Conservation (phyloP, 2,797 vertebrate genomes). For the Emys orbicularis region DNA sequence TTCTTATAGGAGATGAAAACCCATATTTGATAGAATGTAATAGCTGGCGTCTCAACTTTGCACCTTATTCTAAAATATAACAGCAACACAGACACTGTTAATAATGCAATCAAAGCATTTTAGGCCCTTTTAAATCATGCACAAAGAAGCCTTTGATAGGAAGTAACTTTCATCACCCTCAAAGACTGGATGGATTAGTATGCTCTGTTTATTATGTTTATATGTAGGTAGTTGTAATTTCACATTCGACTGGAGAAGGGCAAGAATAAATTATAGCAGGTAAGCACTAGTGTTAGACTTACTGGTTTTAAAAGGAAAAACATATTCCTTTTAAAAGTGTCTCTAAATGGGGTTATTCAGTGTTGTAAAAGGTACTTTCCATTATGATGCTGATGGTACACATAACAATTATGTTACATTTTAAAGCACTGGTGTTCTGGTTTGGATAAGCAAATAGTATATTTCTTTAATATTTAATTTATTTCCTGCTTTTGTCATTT, state of each 20-base stretch:
- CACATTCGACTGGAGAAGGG: conserved; percentile 52
- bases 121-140: conserved; percentile 67
- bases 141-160: conserved; percentile 74
- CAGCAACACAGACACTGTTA: conserved; percentile 64
- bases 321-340: conserved; percentile 44
- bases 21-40: background rate
- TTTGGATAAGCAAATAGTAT: background rate
- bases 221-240: conserved; percentile 51
- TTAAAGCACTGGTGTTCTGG: conserved; percentile 12
- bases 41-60: conserved; percentile 50
- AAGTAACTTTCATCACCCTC: conserved; percentile 68
- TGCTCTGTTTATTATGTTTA: conserved; percentile 63
- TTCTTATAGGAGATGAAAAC: conserved; percentile 42
- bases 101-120: conserved; percentile 75
- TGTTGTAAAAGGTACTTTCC: conserved; percentile 53
- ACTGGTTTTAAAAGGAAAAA: conserved; percentile 53
- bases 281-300: conserved; percentile 33
- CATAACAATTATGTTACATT: conserved; percentile 16
- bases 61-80: conserved; percentile 65
- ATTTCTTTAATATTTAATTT: conserved; percentile 16
- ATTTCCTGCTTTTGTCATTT: conserved; percentile 31
- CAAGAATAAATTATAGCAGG: conserved; percentile 50
- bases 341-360: conserved; percentile 55
- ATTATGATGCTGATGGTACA: conserved; percentile 35
- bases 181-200: conserved; percentile 44